Evolutionary conservation across 2,888 invertebrate genomes (phyloP).

Genomic region (Spodoptera exigua): DNA sequence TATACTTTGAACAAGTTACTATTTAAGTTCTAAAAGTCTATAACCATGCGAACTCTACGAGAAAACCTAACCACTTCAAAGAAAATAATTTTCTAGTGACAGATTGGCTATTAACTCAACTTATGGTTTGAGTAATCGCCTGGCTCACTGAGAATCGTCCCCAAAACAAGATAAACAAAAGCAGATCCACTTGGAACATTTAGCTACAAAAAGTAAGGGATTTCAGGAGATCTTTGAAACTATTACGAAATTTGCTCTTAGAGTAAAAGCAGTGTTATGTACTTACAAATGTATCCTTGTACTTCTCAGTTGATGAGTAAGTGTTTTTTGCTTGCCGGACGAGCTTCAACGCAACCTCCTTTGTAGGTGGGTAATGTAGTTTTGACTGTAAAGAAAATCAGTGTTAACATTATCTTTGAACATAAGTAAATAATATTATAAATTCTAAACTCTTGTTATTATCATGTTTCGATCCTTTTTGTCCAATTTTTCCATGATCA

Average conservation of each 20-base stretch:
- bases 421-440: too few species aligned
- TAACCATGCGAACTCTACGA: neutral
- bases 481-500: neutral
- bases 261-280: constrained; percentile 57
- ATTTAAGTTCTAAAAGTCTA: neutral
- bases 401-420: constrained; percentile 7
- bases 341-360: constrained; percentile 67
- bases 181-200: neutral
- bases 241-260: constrained; percentile 7
- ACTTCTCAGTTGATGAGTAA: constrained; percentile 67
- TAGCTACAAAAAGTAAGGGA: neutral
- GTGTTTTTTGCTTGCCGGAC: constrained; percentile 72
- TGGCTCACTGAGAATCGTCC: constrained; percentile 5
- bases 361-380: constrained; percentile 69
- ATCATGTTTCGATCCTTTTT: too few species aligned
- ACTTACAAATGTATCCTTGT: constrained; percentile 84
- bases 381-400: constrained; percentile 72
- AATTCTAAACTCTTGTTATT: neutral
- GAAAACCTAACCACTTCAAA: too few species aligned
- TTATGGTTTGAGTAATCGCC: neutral
- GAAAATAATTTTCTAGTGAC: too few species aligned
- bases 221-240: neutral
- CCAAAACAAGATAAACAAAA: constrained; percentile 2
- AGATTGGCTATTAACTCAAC: too few species aligned
- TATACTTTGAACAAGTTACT: constrained; percentile 22